phyloP scores from a whole-genome alignment of 64 coral and sea anemone species.

The Actinia tenebrosa region DNA sequence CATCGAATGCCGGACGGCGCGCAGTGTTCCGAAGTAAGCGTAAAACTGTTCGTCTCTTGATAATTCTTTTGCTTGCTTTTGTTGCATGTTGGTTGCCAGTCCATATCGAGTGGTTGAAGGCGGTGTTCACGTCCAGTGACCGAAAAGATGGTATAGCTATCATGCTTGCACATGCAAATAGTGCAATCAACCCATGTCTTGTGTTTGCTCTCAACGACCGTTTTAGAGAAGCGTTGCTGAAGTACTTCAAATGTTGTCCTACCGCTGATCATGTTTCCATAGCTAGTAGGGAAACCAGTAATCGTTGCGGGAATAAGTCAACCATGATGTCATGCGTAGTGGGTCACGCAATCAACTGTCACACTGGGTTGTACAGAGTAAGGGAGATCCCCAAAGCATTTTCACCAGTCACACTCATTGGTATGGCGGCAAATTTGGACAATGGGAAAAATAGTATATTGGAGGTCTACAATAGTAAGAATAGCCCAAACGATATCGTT shows the following conservation, averaged over 20 bases:
- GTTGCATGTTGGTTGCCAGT: slow-evolving; percentile 41
- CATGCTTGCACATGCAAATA: slow-evolving; percentile 4
- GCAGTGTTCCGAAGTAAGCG: slow-evolving; percentile 4
- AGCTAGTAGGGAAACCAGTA: neutral
- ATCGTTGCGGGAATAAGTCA: neutral
- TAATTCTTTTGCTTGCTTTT: slow-evolving; percentile 26
- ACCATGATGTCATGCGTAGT: neutral
- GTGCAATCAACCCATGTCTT: slow-evolving; percentile 1
- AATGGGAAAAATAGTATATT: neutral
- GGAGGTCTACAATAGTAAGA: neutral
- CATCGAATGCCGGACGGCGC: neutral
- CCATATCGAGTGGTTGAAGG: slow-evolving; percentile 14
- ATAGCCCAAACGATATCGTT: neutral
- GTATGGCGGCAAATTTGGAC: neutral
- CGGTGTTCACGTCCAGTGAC: neutral
- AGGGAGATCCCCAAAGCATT: neutral
- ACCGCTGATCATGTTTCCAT: neutral
- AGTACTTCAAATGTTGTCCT: neutral
- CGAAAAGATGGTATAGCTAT: neutral
- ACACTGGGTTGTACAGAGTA: neutral
- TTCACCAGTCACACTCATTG: neutral
- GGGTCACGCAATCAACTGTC: neutral
- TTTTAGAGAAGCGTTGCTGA: neutral
- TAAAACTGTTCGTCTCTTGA: slow-evolving; percentile 20
- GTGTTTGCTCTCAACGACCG: slow-evolving; percentile 9